Percentiles rank a stretch among this genome's conserved stretches.
Conservation (phyloP, 2,797 vertebrate genomes). For the Oreochromis mossambicus region DNA sequence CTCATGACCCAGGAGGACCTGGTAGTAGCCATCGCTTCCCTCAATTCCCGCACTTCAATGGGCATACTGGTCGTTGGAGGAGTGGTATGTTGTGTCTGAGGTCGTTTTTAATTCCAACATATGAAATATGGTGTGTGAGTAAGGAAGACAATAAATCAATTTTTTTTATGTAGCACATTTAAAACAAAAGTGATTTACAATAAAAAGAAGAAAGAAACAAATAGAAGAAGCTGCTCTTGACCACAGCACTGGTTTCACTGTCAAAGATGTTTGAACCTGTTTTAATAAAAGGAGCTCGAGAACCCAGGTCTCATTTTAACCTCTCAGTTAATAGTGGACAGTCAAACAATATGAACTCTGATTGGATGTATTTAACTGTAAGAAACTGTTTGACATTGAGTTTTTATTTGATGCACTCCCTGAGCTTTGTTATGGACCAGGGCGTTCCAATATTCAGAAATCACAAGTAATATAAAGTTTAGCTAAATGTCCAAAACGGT, state of each 20-base stretch:
- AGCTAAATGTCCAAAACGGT: neutral
- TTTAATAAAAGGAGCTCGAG: neutral
- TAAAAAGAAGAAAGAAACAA: neutral
- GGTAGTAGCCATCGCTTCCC: constrained; percentile 87
- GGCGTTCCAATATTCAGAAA: neutral
- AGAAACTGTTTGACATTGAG: neutral
- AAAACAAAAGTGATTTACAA: neutral
- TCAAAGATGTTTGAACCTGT: neutral
- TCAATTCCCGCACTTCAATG: constrained; percentile 93
- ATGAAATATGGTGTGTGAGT: neutral
- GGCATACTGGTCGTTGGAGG: constrained; percentile 86
- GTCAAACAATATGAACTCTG: neutral
- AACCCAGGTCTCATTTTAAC: neutral
- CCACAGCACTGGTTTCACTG: neutral
- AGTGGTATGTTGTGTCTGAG: constrained; percentile 80
- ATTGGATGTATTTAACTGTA: neutral
- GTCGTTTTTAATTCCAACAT: neutral
- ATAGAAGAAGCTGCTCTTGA: neutral
- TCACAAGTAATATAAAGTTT: neutral
- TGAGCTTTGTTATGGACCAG: neutral
- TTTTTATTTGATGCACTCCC: neutral
- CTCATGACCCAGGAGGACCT: constrained; percentile 83
- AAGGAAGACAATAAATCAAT: neutral
- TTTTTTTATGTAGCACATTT: neutral
- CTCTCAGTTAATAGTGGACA: neutral